Base-by-base conservation (phyloP, 92 coral and sea anemone species). In the Actinernus sp. region DNA sequence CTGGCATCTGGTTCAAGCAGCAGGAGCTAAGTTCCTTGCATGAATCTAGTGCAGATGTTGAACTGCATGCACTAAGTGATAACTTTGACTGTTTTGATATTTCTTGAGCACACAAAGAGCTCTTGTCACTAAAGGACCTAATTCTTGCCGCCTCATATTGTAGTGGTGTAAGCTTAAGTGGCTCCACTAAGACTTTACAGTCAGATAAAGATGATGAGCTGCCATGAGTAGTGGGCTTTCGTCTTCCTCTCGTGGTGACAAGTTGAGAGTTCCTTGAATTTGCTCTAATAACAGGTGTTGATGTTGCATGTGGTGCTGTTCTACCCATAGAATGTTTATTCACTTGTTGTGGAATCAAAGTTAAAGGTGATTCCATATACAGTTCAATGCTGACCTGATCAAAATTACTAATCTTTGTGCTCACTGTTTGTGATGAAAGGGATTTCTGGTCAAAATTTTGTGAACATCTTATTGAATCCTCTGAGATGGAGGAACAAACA, bases 131-230 rank as follows among this genome's bases (percentile, higher is more conserved):
- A 7, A 45, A 18, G 10, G 5, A 9, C n/a, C n/a, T n/a, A n/a
- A 29, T 9, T 9, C 63, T 47, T 65, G 68, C 61, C 21, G 64
- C 70, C 19, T 76, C 34, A 30, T 48, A 41, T 18, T 76, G 90
- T 36, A 68, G 61, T 71, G 91, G 86, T 20, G 91, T 85, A 6
- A 85, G 68, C 28, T 55, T 57, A 13, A 71, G 28, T 21, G 80
- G 76, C 38, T 85, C 48, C 14, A 78, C 61, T 20, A 71, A 32
- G 28, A 71, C 82, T 59, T 78, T 63, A 51, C 78, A 82, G 18
- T 57, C 76, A 45, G 73, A 64, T 2, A 55, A 32, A 36, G 47
- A 58, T 14, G 46, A 12, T 8, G 52, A 4, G 4, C 22, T 31
- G 14, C 25, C 9, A 7, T 7, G 28, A 1, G 28, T 11, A n/a